Evolutionary conservation across 2,888 invertebrate genomes (phyloP).

Genomic region (Pyralis farinalis): DNA sequence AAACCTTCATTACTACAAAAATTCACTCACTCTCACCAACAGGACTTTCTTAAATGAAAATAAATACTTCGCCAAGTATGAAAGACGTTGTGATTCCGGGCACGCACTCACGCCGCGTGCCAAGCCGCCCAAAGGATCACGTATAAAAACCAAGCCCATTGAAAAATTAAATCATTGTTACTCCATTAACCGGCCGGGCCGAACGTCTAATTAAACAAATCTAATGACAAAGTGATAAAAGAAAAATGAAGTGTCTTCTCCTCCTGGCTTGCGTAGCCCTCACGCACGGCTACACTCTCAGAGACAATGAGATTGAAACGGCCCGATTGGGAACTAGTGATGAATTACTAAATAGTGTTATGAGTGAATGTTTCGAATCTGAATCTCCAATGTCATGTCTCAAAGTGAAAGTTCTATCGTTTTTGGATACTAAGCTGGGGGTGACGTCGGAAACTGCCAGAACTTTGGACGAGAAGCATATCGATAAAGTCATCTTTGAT

Average conservation of each 20-base stretch:
- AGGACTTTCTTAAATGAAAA: constrained; percentile 78
- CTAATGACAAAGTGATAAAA: constrained; percentile 67
- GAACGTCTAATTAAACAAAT: constrained; percentile 70
- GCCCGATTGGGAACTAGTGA: constrained; percentile 83
- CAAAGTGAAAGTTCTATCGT: constrained; percentile 88
- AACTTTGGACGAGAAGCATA: constrained; percentile 81
- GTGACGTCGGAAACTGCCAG: constrained; percentile 82
- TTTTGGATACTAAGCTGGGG: constrained; percentile 86
- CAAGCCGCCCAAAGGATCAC: constrained; percentile 78
- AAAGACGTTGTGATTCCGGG: constrained; percentile 52
- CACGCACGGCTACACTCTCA: constrained; percentile 69
- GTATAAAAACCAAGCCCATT: constrained; percentile 86
- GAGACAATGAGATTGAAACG: constrained; percentile 79
- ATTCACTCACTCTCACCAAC: constrained; percentile 65
- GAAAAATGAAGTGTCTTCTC: constrained; percentile 74
- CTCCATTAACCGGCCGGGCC: constrained; percentile 70
- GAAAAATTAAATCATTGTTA: constrained; percentile 80
- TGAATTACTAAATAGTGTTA: constrained; percentile 85
- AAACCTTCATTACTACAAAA: constrained; percentile 20
- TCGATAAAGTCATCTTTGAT: constrained; percentile 88
- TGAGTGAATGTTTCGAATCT: constrained; percentile 86
- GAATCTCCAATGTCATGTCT: constrained; percentile 86
- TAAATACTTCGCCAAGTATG: constrained; percentile 71
- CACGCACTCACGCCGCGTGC: constrained; percentile 63
- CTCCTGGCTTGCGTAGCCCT: constrained; percentile 75